phyloP scores from a whole-genome alignment of 1,140 invertebrate species.

The Eriosoma lanigerum region DNA sequence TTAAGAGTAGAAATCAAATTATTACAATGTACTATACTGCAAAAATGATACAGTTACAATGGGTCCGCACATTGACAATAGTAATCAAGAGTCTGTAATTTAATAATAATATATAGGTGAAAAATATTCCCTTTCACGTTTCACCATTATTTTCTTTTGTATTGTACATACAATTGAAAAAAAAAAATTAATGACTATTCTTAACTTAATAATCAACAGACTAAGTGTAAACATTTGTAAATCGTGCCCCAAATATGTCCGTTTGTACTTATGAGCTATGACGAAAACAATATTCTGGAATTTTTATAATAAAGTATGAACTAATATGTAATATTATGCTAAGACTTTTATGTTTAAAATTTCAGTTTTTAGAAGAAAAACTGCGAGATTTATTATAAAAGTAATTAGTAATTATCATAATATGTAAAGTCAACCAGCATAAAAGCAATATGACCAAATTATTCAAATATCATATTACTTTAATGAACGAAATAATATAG shows the following conservation, averaged over 20 bases:
- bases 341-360: too few species aligned
- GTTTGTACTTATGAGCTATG: neutral
- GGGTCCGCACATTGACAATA: conserved; percentile 41
- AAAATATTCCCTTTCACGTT: conserved; percentile 32
- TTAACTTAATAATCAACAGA: conserved; percentile 32
- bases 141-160: neutral
- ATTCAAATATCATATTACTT: too few species aligned
- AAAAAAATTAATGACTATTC: conserved; percentile 2
- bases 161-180: conserved; percentile 4
- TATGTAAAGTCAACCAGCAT: too few species aligned
- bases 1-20: conserved; percentile 46
- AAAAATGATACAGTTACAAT: conserved; percentile 32
- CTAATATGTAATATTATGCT: too few species aligned
- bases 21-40: neutral
- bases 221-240: conserved; percentile 16
- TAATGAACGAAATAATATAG: too few species aligned
- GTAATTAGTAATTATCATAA: too few species aligned
- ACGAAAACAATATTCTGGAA: too few species aligned
- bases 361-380: too few species aligned
- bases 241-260: conserved; percentile 2
- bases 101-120: conserved; percentile 40
- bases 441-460: too few species aligned
- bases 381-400: too few species aligned
- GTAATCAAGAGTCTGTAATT: conserved; percentile 50
- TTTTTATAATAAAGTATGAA: too few species aligned